Percentiles rank a stretch among this genome's conserved stretches.
phyloP scores from a whole-genome alignment of 2,113 vertebrate species.

The Amphilophus citrinellus region DNA sequence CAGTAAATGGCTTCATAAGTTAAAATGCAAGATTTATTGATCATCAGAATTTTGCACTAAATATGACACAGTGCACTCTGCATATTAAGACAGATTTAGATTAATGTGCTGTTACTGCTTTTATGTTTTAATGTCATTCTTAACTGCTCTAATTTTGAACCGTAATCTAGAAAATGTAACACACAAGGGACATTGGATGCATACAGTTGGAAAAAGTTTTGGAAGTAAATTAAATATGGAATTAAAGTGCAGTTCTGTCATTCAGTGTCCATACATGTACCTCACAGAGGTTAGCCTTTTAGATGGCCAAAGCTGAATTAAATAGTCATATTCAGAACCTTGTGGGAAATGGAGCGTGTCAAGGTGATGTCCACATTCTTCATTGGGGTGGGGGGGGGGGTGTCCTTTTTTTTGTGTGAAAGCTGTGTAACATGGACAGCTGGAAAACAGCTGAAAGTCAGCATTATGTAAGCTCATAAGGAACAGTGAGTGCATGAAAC shows the following conservation, averaged over 20 bases:
- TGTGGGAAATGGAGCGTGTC: background rate
- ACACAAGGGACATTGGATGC: background rate
- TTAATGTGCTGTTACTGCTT: background rate
- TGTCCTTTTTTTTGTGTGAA: background rate
- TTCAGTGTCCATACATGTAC: background rate
- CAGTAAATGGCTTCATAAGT: background rate
- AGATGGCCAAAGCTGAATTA: background rate
- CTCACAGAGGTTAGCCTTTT: background rate
- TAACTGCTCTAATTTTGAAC: background rate
- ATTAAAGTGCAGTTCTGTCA: background rate
- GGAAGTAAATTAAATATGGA: background rate
- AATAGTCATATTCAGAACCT: background rate
- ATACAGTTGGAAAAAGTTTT: no score
- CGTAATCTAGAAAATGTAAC: background rate
- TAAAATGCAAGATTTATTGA: background rate
- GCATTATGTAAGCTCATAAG: background rate
- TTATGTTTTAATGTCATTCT: background rate
- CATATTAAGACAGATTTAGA: background rate
- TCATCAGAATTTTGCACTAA: no score
- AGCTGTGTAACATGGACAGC: background rate
- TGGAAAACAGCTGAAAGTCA: background rate
- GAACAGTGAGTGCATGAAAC: background rate
- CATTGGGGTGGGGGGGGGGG: accelerated
- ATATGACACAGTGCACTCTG: background rate
- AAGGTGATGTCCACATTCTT: background rate